phyloP scores from a whole-genome alignment of 2,113 vertebrate species.

The Notothenia coriiceps region DNA sequence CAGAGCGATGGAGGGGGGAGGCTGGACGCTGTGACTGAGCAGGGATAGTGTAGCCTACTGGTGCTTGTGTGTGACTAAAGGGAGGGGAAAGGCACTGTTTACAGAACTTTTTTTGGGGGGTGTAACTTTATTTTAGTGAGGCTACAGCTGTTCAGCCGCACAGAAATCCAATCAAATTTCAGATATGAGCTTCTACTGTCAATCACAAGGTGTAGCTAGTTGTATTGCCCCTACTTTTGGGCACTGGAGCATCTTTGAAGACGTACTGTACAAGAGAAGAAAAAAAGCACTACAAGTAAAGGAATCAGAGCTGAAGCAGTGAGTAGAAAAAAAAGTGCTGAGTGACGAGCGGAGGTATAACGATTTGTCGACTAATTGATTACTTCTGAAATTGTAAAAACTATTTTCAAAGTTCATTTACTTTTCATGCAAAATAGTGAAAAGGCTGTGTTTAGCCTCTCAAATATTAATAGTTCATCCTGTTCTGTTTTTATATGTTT shows the following conservation, averaged over 20 bases:
- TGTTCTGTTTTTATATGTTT: no score
- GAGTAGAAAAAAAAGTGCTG: neutral
- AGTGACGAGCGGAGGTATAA: neutral
- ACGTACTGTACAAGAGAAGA: neutral
- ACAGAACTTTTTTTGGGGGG: neutral
- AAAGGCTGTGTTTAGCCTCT: no score
- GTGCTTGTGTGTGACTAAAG: conserved; percentile 20
- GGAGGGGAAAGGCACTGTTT: neutral
- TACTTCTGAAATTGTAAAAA: no score
- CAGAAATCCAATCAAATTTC: conserved; percentile 51
- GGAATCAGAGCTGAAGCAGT: neutral
- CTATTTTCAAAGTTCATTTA: no score
- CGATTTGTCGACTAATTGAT: no score
- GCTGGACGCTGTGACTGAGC: conserved; percentile 47
- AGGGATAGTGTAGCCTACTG: conserved; percentile 19
- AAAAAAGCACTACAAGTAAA: neutral
- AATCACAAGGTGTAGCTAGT: neutral
- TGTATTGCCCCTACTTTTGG: neutral
- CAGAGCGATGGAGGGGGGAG: conserved; percentile 22
- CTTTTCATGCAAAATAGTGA: no score
- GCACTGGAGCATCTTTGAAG: neutral
- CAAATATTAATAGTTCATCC: no score
- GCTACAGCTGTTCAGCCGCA: conserved; percentile 54
- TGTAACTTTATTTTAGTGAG: conserved; percentile 60
- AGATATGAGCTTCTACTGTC: neutral